Evolutionary conservation across 2,797 vertebrate genomes (phyloP).

Genomic region (Hafferia zeledoni): DNA sequence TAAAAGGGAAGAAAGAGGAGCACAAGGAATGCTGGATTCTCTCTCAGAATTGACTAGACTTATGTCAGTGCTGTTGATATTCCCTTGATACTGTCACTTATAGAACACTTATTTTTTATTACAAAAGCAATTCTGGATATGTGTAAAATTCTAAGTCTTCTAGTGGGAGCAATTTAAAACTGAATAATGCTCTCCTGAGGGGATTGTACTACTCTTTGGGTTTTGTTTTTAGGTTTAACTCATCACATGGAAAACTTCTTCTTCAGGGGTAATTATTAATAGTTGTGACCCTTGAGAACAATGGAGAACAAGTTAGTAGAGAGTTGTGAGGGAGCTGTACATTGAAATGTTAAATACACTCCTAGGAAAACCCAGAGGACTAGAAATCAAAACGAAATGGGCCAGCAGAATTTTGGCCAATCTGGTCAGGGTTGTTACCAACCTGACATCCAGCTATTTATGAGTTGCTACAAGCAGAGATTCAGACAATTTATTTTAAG

Average conservation of each 20-base stretch:
- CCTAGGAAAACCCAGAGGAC: neutral
- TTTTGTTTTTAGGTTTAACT: constrained; percentile 67
- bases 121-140: constrained; percentile 67
- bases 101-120: constrained; percentile 72
- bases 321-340: neutral
- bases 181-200: constrained; percentile 51
- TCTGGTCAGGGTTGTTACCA: neutral
- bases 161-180: constrained; percentile 69
- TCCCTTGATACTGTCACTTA: constrained; percentile 62
- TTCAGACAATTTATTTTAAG: neutral
- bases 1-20: neutral
- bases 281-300: constrained; percentile 24
- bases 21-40: neutral
- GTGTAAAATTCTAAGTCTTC: constrained; percentile 55
- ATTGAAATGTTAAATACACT: neutral
- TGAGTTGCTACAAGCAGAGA: neutral
- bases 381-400: neutral
- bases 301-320: neutral
- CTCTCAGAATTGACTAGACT: constrained; percentile 25
- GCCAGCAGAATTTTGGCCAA: neutral
- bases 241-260: constrained; percentile 23
- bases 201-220: constrained; percentile 33
- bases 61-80: constrained; percentile 28
- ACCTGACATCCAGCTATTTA: neutral
- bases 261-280: constrained; percentile 32